phyloP scores from a whole-genome alignment of 2,888 invertebrate genomes.

The Adela reaumurella region DNA sequence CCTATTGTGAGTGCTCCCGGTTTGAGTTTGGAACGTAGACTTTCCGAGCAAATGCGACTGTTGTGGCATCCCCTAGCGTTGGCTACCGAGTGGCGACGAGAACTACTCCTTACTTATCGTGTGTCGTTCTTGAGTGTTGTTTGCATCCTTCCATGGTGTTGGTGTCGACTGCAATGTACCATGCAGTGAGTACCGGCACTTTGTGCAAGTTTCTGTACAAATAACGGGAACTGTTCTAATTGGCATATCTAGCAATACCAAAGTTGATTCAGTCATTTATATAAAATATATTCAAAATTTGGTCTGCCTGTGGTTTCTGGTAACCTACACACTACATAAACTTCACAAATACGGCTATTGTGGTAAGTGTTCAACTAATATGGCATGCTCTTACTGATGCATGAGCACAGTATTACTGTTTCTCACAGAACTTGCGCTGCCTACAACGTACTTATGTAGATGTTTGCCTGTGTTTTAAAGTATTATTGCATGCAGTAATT shows the following conservation, averaged over 20 bases:
- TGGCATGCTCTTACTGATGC: background rate
- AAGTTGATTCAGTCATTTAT: background rate
- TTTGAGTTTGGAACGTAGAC: slow-evolving; percentile 1
- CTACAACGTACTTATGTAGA: background rate
- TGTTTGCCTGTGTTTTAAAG: background rate
- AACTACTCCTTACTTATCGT: background rate
- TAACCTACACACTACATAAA: background rate
- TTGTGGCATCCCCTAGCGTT: background rate
- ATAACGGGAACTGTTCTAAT: background rate
- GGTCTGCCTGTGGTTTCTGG: background rate
- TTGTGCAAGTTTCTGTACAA: background rate
- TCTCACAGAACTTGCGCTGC: background rate
- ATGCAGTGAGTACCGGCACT: background rate
- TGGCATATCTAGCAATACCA: background rate
- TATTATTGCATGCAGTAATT: background rate
- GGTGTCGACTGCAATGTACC: background rate
- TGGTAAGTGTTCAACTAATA: background rate
- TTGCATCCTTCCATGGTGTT: background rate
- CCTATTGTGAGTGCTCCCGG: background rate
- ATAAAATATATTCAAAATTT: background rate
- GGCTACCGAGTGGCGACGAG: background rate
- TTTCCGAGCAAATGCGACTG: background rate
- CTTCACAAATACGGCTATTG: background rate
- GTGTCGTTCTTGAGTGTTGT: background rate
- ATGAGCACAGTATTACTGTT: background rate